Base-by-base conservation (phyloP, 2,888 invertebrate species). In the Ectobius pallidus region DNA sequence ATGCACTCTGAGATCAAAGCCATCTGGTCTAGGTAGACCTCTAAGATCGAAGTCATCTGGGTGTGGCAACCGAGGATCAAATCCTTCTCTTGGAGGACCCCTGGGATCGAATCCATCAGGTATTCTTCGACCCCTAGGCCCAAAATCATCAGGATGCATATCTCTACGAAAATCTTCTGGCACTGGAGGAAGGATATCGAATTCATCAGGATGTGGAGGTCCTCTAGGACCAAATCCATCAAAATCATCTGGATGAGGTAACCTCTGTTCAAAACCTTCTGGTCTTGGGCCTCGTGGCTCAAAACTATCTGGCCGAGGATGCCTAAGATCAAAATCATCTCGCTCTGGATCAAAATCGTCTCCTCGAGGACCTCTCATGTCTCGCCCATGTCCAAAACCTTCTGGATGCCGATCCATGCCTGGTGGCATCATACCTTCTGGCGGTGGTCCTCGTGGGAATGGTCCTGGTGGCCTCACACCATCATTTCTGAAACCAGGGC, bases 301-400 rank as follows among this genome's bases (percentile, higher is more conserved):
- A 68, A 82, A 83, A 1, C 80, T 82, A 0, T 81, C 81, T n/a
- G 63, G 73, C 9, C 76, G 75, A 7, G 74, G 77, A 25, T 77
- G 77, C 20, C 78, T 77, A 62, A 80, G 82, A 7, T 82, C 83
- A 73, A 81, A 82, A 18, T 81, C 79, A 44, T 82, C 82, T 1
- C 79, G 78, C n/a, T 83, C 82, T 30, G 81, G 77, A 6, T 82
- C 82, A 42, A 81, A 80, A 7, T 82, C 81, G 20, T 82, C 82
- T 34, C 81, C 75, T 4, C 58, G 58, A 52, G 49, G 20, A 27
- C 42, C 70, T 32, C 32, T 32, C 25, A 44, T 14, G 18, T 42
- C 46, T 9, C 70, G 44, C 6, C 62, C 46, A 20, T 55, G 55
- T 16, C 61, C 61, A 63, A 22, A 63, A 16, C 46, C 65, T 7